Base-by-base conservation (phyloP, 2,797 vertebrate genomes). In the Falco biarmicus region DNA sequence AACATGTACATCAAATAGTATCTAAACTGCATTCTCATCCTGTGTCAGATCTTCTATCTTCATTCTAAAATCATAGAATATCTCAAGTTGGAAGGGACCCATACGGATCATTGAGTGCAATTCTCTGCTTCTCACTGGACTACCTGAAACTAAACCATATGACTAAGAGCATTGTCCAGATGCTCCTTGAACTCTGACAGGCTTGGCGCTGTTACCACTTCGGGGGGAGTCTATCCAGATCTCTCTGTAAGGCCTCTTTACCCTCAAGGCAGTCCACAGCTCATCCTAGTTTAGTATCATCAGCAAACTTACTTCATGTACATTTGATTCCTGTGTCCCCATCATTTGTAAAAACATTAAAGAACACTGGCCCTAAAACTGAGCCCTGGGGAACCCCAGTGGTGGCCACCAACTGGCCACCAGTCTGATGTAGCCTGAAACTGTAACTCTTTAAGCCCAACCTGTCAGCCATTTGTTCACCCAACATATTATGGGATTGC, bases 401-500 rank as follows among this genome's bases (percentile, higher is more conserved):
- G 32, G 12, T 65, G 26, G 41, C 41, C 41, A 43, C 41, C 41
- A 43, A 16, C 4, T 76, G 22, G 7, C 8, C 15, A 4, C 16
- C 41, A 73, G 53, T 5, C 34, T 65, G 21, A 51, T 75, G 10
- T 39, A 20, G 51, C 13, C 1, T 15, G 10, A 71, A 76, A 18
- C 15, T 59, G 2, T 37, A 81, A 57, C 31, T 13, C 28, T 63
- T 84, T 73, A n/a, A 78, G 61, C 15, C 14, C 0, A 1, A 47
- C 18, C 25, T 1, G 1, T 79, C 32, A 76, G 14, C 6, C 18
- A 56, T 0, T 50, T 86, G 28, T 26, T 81, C 14, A 66, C 24
- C 8, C 57, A 56, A 3, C 0, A 0, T 64, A n/a, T 31, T 69
- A 41, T 9, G 31, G 60, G 37, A n/a, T 80, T 83, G 15, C 60